Evolutionary conservation across 2,888 invertebrate species (phyloP).

Genomic region (Priocnemis perturbator): DNA sequence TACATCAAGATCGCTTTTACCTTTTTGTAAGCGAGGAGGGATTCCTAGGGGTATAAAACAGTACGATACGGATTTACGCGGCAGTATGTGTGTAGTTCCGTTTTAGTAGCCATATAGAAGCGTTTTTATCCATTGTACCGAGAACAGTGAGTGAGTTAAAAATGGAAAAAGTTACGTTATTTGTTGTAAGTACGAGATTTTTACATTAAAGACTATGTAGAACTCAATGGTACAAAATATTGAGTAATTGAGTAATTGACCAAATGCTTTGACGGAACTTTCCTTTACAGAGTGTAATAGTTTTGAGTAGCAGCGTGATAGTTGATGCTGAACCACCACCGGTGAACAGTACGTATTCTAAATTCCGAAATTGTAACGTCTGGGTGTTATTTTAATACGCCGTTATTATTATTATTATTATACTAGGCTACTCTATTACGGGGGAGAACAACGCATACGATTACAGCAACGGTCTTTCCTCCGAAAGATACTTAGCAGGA

Average conservation of each 20-base stretch:
- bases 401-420: background rate
- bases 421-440: conserved; percentile 39
- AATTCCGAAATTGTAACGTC: too few species aligned
- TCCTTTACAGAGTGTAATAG: conserved; percentile 1
- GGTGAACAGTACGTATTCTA: background rate
- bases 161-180: conserved; percentile 47
- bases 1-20: conserved; percentile 65
- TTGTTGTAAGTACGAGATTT: conserved; percentile 53
- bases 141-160: conserved; percentile 16
- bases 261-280: background rate
- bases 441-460: conserved; percentile 43
- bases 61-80: conserved; percentile 59
- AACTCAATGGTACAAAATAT: conserved; percentile 1
- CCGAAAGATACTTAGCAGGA: conserved; percentile 31
- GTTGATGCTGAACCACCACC: background rate
- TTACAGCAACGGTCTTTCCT: conserved; percentile 37
- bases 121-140: conserved; percentile 18
- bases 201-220: background rate
- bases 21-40: conserved; percentile 66
- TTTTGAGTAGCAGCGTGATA: background rate
- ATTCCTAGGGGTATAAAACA: conserved; percentile 68
- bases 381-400: background rate
- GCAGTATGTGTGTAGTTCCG: conserved; percentile 63
- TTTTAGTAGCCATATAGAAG: conserved; percentile 39
- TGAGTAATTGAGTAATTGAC: too few species aligned